Evolutionary conservation across 2,113 vertebrate species (phyloP), one percentile per base, ranked within the genome.

Genomic region (Riparia riparia): DNA sequence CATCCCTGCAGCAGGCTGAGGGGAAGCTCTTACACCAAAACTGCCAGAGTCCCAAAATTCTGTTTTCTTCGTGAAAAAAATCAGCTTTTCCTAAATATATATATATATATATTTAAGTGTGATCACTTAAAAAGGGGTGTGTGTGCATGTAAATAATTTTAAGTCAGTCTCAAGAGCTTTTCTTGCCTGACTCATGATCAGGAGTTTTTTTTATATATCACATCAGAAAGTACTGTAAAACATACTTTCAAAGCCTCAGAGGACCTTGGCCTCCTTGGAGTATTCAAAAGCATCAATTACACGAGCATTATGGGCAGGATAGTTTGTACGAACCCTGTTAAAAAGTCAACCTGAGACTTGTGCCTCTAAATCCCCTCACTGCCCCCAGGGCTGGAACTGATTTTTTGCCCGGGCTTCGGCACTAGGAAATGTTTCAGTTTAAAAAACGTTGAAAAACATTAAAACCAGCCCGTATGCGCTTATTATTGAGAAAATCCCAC

Each of bases 401-500:
- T 97, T 97, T 94, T 94, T 89, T 96, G 77, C 94, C 90, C 8
- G 2, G 49, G 56, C 44, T 96, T 73, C 80, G 0, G 82, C 72
- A 28, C 80, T 94, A 95, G 95, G 92, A 96, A 96, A 96, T 93
- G 96, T 94, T 96, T 96, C 81, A 61, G 86, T 90, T 95, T 94
- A 94, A 92, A 95, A 96, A 95, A 92, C 2, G 2, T 49, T 93
- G 92, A 92, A 61, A 95, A 96, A 85, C 95, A 96, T 96, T 96
- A 94, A 97, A 97, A 97, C 88, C 95, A 90, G 93, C 80, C 94
- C 18, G 64, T 94, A 90, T 96, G 95, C 92, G 86, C 88, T 96
- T 93, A 93, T 96, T 96, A 96, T 81, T 32, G 96, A 89, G 96
- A 92, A 97, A 97, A 97, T 97, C 96, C 96, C 95, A 93, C 94